Conservation (phyloP, 2,113 vertebrate species). For the Tauraco erythrolophus region DNA sequence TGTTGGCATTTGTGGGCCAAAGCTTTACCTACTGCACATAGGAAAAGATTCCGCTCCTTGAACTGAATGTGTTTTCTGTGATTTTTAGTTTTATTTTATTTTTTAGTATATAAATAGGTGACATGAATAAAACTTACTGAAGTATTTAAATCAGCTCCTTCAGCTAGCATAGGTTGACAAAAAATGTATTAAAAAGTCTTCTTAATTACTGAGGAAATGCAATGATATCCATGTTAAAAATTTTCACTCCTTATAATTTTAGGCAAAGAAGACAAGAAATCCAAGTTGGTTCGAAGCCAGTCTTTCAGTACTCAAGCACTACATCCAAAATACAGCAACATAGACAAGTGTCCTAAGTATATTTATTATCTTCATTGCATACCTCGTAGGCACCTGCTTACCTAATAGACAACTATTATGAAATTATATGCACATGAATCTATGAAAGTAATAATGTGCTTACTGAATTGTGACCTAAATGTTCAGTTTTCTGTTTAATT, state of each 20-base stretch:
- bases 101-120: neutral
- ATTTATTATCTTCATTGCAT: slow-evolving; percentile 26
- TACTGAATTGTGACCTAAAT: neutral
- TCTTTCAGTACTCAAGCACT: slow-evolving; percentile 92
- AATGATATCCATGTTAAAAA: neutral
- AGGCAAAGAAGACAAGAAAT: slow-evolving; percentile 93
- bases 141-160: neutral
- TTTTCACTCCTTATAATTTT: slow-evolving; percentile 37
- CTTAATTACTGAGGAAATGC: neutral
- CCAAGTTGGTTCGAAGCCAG: slow-evolving; percentile 91
- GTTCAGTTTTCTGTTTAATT: neutral
- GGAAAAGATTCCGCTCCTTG: neutral
- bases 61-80: neutral
- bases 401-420: neutral
- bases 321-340: slow-evolving; percentile 84
- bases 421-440: neutral
- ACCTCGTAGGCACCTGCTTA: neutral
- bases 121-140: neutral
- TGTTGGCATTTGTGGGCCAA: neutral
- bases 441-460: neutral
- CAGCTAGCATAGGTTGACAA: neutral
- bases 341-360: slow-evolving; percentile 88
- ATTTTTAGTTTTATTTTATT: neutral
- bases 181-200: neutral
- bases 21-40: neutral